phyloP scores from a whole-genome alignment of 2,888 invertebrate genomes.

The Meta bourneti region DNA sequence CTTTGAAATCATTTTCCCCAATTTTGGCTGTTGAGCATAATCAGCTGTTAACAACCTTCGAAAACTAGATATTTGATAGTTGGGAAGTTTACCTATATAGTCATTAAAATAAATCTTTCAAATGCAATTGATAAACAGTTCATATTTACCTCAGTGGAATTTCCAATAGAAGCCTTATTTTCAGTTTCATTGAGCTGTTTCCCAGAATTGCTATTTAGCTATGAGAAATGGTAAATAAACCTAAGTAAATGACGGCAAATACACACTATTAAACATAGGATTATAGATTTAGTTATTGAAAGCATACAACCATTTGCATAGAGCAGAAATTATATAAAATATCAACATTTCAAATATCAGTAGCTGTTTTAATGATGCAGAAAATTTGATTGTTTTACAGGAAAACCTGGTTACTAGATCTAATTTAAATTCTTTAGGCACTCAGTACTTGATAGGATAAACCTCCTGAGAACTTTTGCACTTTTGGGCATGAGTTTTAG shows the following conservation, averaged over 20 bases:
- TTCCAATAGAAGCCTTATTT: slow-evolving; percentile 30
- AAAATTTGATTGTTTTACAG: no score
- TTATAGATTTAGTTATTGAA: background rate
- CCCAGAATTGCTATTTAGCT: slow-evolving; percentile 53
- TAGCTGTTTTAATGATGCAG: background rate
- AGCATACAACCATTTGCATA: background rate
- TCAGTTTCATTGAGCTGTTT: slow-evolving; percentile 49
- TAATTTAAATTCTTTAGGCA: no score
- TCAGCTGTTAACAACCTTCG: no score
- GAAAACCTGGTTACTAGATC: no score
- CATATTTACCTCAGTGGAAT: slow-evolving; percentile 48
- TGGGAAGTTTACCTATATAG: no score
- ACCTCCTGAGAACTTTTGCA: no score
- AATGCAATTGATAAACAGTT: background rate
- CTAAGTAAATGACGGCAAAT: background rate
- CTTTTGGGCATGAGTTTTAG: no score
- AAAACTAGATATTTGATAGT: no score
- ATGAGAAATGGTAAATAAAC: background rate
- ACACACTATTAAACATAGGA: background rate
- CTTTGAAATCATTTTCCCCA: no score
- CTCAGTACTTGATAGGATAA: no score
- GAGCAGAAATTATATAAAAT: background rate
- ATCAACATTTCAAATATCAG: background rate
- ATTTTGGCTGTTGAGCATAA: no score
- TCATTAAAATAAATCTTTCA: no score